phyloP scores from a whole-genome alignment of 2,888 invertebrate species.

The Hemistola chrysoprasaria region DNA sequence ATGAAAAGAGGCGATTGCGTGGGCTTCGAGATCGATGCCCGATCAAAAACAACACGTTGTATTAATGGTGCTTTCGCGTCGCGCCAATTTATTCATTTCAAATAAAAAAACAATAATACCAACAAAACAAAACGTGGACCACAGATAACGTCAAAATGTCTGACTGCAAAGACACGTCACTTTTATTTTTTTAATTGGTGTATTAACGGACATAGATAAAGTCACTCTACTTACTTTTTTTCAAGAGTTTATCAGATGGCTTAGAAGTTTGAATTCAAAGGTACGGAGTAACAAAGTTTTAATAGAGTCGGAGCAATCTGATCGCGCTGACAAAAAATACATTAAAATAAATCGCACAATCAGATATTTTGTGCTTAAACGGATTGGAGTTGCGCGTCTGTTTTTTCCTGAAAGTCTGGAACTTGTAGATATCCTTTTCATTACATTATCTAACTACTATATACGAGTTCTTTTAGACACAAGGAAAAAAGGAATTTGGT shows the following conservation, averaged over 20 bases:
- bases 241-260: constrained; percentile 70
- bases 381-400: constrained; percentile 15
- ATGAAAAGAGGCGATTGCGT: constrained; percentile 43
- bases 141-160: constrained; percentile 47
- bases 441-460: no score
- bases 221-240: constrained; percentile 61
- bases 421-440: no score
- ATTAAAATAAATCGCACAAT: constrained; percentile 54
- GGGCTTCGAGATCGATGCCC: constrained; percentile 49
- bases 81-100: constrained; percentile 21
- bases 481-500: constrained; percentile 62
- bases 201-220: constrained; percentile 78
- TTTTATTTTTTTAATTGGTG: constrained; percentile 78
- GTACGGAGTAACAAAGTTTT: constrained; percentile 73
- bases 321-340: constrained; percentile 59
- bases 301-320: constrained; percentile 75
- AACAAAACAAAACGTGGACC: constrained; percentile 35
- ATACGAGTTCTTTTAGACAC: constrained; percentile 26
- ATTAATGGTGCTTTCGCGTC: constrained; percentile 42
- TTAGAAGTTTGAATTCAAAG: constrained; percentile 78
- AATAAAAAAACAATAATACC: constrained; percentile 39
- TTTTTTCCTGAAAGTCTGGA: constrained; percentile 9
- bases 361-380: constrained; percentile 19
- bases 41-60: constrained; percentile 41
- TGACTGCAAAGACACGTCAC: constrained; percentile 51